These are phyloP conservation scores for Botia almorhae DNA, from an alignment of 2,797 vertebrate species.

Conservation along the genomic window DNA sequence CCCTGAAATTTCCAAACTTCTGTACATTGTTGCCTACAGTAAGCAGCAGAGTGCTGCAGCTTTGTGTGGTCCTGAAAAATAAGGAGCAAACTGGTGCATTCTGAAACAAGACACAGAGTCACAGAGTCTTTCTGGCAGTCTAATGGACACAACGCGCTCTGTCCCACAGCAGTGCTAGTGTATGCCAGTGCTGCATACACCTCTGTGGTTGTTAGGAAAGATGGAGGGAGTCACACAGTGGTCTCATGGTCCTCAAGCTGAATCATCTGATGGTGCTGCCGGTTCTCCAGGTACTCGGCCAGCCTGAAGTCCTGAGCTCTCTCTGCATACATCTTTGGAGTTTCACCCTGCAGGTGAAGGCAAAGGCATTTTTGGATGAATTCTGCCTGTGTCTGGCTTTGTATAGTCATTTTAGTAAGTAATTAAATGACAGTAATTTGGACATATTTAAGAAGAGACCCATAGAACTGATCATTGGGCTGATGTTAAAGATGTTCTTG, in stretches of 20 bases:
- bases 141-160: conserved; percentile 18
- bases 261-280: conserved; percentile 91
- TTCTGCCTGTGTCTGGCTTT: no score
- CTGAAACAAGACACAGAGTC: no score
- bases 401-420: no score
- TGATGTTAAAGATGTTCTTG: no score
- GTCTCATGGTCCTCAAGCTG: conserved; percentile 94
- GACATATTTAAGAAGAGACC: no score
- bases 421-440: no score
- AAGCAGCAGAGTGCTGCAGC: conserved; percentile 13
- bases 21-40: conserved; percentile 16
- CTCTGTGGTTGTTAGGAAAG: not conserved
- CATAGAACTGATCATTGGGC: no score
- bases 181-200: no score
- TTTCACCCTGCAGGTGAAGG: conserved; percentile 81
- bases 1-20: conserved; percentile 26
- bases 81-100: conserved; percentile 45
- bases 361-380: not conserved
- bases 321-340: conserved; percentile 85
- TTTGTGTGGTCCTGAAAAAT: not conserved
- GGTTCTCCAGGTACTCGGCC: conserved; percentile 89
- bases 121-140: conserved; percentile 38
- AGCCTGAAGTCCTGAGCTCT: conserved; percentile 85
- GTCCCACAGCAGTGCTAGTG: no score
- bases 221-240: conserved; percentile 80